These are phyloP conservation scores for Acropora yongei DNA, from an alignment of 64 coral and sea anemone genomes.

Conservation along the genomic window DNA sequence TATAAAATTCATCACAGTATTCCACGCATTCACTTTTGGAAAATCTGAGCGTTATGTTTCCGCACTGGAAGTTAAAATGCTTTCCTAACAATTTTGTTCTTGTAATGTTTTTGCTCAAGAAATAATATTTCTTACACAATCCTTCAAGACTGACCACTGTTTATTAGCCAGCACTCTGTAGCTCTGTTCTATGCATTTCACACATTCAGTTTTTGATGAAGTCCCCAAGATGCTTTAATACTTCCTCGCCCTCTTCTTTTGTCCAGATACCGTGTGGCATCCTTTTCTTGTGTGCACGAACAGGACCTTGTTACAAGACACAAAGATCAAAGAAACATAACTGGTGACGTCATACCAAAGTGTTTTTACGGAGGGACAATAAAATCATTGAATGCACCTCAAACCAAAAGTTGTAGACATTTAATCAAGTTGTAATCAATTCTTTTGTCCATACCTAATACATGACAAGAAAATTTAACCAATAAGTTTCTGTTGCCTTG, in stretches of 20 bases:
- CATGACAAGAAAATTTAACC: not conserved
- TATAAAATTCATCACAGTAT: conserved; percentile 27
- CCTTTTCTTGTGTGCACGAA: no score
- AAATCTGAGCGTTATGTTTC: conserved; percentile 16
- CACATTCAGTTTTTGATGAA: conserved; percentile 7
- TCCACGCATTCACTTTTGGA: not conserved
- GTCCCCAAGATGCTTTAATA: conserved; percentile 49
- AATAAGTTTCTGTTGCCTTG: not conserved
- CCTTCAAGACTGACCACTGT: no score
- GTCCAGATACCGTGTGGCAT: conserved; percentile 3
- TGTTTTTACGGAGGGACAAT: no score
- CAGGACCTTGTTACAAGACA: no score
- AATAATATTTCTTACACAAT: no score
- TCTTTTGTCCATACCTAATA: not conserved
- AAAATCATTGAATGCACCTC: no score
- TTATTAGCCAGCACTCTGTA: no score
- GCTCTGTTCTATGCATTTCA: no score
- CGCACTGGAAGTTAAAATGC: conserved; percentile 14
- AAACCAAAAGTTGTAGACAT: not conserved
- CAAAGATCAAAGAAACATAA: no score
- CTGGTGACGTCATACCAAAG: no score
- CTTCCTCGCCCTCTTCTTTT: conserved; percentile 27
- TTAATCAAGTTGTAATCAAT: not conserved
- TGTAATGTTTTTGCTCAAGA: conserved; percentile 16
- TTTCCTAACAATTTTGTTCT: conserved; percentile 49